phyloP scores from a whole-genome alignment of 2,888 invertebrate species.

The Clepsis dumicolana region DNA sequence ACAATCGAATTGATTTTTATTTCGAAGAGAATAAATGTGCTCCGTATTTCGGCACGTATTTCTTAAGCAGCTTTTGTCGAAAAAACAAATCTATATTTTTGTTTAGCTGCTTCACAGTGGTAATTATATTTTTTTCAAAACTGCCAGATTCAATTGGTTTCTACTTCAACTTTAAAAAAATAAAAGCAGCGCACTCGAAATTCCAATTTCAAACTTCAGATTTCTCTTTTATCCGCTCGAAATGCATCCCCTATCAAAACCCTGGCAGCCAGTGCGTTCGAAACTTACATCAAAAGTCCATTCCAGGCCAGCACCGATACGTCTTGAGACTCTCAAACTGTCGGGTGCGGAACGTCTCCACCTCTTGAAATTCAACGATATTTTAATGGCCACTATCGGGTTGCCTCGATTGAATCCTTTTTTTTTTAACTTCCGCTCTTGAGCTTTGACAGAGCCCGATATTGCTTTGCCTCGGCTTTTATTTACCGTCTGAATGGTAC shows the following conservation, averaged over 20 bases:
- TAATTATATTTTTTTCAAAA: background rate
- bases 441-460: constrained; percentile 65
- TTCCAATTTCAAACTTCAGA: constrained; percentile 38
- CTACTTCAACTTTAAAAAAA: constrained; percentile 16
- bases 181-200: constrained; percentile 13
- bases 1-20: constrained; percentile 10
- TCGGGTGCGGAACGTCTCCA: constrained; percentile 66
- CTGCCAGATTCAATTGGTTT: background rate
- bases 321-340: constrained; percentile 65
- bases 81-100: background rate
- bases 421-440: constrained; percentile 58
- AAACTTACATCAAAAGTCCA: constrained; percentile 80
- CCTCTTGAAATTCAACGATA: constrained; percentile 83
- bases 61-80: background rate
- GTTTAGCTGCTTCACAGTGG: too few relatives aligned
- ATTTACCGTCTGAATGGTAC: constrained; percentile 67
- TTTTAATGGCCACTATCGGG: constrained; percentile 84
- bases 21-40: background rate
- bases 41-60: background rate
- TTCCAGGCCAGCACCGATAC: constrained; percentile 69
- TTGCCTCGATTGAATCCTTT: constrained; percentile 70
- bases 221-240: constrained; percentile 47
- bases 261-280: constrained; percentile 55
- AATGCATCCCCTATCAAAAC: constrained; percentile 49
- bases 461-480: constrained; percentile 71